phyloP scores from a whole-genome alignment of 2,888 invertebrate species.

The Petrophora chlorosata region DNA sequence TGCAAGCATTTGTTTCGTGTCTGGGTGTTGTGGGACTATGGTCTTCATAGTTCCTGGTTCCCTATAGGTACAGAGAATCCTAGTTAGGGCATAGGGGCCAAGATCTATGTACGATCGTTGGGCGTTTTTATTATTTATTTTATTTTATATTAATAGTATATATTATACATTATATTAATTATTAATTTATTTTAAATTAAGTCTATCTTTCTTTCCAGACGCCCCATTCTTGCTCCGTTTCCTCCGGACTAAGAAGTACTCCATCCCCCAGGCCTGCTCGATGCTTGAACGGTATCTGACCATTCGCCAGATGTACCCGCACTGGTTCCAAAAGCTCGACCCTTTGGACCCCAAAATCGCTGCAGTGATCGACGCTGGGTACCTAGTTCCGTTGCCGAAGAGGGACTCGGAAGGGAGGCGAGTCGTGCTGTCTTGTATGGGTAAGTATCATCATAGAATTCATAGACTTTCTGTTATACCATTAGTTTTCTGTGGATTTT shows the following conservation, averaged over 20 bases:
- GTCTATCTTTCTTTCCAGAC: conserved; percentile 73
- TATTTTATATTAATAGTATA: no score
- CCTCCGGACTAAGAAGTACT: conserved; percentile 94
- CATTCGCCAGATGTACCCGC: conserved; percentile 92
- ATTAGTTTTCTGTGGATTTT: no score
- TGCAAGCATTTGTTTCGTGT: no score
- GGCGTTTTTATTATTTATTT: no score
- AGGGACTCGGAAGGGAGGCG: conserved; percentile 90
- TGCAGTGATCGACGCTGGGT: conserved; percentile 92
- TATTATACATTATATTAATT: no score
- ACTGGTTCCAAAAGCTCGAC: conserved; percentile 93
- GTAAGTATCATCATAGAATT: no score
- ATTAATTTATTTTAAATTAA: not conserved
- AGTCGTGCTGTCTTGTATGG: conserved; percentile 91
- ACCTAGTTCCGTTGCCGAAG: conserved; percentile 88
- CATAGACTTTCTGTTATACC: no score
- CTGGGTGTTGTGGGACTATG: no score
- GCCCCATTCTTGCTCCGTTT: conserved; percentile 92
- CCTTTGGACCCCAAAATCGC: conserved; percentile 90
- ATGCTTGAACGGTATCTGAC: conserved; percentile 94
- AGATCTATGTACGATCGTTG: no score
- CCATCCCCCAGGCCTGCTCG: conserved; percentile 92
- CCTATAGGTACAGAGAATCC: no score
- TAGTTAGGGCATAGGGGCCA: no score
- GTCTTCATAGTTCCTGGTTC: no score